Conservation (phyloP, 2,888 invertebrate genomes). For the Apodemia duryi region DNA sequence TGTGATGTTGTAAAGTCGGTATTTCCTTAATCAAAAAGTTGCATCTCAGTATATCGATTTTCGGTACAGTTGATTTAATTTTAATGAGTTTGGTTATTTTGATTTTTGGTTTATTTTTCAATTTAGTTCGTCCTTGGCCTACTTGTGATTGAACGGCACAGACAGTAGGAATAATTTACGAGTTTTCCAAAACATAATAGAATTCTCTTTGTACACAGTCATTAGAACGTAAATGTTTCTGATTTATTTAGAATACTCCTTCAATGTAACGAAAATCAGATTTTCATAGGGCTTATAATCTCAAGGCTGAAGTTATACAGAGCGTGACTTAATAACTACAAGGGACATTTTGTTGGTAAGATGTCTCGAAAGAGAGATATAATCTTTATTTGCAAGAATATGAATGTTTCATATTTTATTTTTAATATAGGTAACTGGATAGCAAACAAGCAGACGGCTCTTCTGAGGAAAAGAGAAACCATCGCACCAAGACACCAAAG, state of each 20-base stretch:
- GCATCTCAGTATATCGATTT: constrained; percentile 49
- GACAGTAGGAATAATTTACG: neutral
- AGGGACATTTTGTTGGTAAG: too few species aligned
- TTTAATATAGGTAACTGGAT: too few species aligned
- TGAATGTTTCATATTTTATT: too few species aligned
- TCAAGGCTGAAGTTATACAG: too few species aligned
- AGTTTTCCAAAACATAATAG: neutral
- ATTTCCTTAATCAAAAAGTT: constrained; percentile 30
- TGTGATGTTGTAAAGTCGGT: constrained; percentile 23
- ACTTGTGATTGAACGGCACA: constrained; percentile 20
- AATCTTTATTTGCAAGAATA: too few species aligned
- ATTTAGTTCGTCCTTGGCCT: constrained; percentile 54
- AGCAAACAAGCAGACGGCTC: too few species aligned
- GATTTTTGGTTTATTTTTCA: constrained; percentile 43
- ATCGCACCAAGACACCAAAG: too few species aligned
- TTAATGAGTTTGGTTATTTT: constrained; percentile 44
- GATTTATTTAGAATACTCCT: neutral
- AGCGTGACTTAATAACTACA: too few species aligned
- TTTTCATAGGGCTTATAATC: too few species aligned
- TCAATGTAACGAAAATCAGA: too few species aligned
- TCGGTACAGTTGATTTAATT: constrained; percentile 55
- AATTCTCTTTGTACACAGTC: constrained; percentile 1
- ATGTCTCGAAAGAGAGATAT: too few species aligned
- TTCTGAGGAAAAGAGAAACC: too few species aligned
- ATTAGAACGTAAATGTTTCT: neutral